These are phyloP conservation scores for Psittacula cyanocephala DNA, from an alignment of 2,113 vertebrate genomes.

Conservation along the genomic window DNA sequence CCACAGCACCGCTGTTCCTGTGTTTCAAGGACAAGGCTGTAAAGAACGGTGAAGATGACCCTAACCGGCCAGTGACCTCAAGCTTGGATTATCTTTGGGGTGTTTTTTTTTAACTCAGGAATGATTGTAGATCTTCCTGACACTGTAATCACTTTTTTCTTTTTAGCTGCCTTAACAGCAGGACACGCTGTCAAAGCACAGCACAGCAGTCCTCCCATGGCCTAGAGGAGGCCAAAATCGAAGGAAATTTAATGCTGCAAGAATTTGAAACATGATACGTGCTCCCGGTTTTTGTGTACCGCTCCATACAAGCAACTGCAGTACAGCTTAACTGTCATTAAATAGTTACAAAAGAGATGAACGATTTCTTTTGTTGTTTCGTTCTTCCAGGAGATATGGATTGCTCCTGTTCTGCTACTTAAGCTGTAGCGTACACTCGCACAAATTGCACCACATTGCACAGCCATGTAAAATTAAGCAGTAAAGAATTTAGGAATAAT, in stretches of 20 bases:
- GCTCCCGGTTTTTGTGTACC: fast-evolving
- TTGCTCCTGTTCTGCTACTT: not conserved
- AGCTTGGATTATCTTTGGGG: not conserved
- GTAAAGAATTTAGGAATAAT: not conserved
- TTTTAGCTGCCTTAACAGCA: not conserved
- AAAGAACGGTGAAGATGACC: not conserved
- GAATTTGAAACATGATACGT: not conserved
- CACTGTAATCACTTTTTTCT: not conserved
- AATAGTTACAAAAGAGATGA: not conserved
- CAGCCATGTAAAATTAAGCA: not conserved
- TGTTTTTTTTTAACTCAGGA: not conserved
- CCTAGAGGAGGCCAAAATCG: not conserved
- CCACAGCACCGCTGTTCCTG: fast-evolving
- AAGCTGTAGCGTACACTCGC: not conserved
- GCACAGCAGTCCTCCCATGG: not conserved
- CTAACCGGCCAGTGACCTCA: not conserved
- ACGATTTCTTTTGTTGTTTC: fast-evolving
- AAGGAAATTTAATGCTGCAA: not conserved
- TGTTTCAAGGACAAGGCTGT: not conserved
- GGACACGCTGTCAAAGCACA: not conserved
- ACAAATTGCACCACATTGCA: not conserved
- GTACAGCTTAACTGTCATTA: not conserved
- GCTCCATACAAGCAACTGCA: not conserved
- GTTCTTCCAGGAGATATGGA: not conserved
- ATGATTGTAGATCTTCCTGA: not conserved